Conservation (phyloP, 2,113 vertebrate species). For the Coregonus clupeaformis region DNA sequence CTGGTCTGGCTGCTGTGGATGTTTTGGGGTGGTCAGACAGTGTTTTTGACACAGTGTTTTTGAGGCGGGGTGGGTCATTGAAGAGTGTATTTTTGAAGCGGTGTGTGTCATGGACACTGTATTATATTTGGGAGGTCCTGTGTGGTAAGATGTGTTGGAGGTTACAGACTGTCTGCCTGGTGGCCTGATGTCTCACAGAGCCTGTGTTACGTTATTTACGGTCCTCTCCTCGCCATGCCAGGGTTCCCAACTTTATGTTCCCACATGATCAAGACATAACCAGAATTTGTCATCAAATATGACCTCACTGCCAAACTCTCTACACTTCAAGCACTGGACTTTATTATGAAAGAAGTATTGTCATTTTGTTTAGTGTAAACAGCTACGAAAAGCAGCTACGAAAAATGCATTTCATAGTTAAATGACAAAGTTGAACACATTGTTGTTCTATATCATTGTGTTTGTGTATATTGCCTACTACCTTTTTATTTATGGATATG, state of each 20-base stretch:
- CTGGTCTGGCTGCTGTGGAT: neutral
- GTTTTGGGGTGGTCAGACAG: slow-evolving; percentile 8
- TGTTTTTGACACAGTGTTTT: slow-evolving; percentile 16
- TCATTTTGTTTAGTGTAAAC: slow-evolving; percentile 27
- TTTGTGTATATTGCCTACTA: too few species aligned
- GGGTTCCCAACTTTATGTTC: slow-evolving; percentile 29
- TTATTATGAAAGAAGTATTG: neutral
- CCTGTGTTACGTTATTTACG: slow-evolving; percentile 72
- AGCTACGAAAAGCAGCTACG: slow-evolving; percentile 21
- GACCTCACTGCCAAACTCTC: slow-evolving; percentile 47
- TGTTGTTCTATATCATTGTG: too few species aligned
- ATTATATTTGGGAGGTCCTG: slow-evolving; percentile 35
- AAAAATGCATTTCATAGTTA: neutral
- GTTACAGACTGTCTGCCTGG: slow-evolving; percentile 31
- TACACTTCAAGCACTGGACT: neutral
- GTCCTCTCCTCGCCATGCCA: slow-evolving; percentile 45
- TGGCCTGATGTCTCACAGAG: slow-evolving; percentile 46
- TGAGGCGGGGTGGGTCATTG: too few species aligned
- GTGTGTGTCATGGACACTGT: neutral
- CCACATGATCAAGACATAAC: slow-evolving; percentile 61
- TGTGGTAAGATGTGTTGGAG: slow-evolving; percentile 32
- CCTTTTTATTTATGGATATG: too few species aligned
- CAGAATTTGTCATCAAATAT: slow-evolving; percentile 48
- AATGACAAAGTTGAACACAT: too few species aligned
- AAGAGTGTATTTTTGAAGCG: too few species aligned